Conservation (phyloP, 2,888 invertebrate species). For the Perizoma affinitatum region DNA sequence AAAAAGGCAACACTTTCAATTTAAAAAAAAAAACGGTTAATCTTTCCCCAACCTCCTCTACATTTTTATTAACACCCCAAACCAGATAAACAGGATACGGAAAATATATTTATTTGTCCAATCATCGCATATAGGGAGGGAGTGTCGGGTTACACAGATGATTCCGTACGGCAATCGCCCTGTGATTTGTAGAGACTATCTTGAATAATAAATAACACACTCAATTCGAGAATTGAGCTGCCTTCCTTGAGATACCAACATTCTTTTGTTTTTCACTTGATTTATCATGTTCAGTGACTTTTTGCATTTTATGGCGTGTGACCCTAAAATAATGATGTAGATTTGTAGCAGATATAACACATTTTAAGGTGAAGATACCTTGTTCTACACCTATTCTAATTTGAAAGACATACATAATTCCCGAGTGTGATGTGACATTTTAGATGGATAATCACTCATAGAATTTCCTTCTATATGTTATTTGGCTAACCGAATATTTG, state of each 20-base stretch:
- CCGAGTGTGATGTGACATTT: too few relatives aligned
- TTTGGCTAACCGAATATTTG: too few relatives aligned
- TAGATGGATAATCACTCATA: too few relatives aligned
- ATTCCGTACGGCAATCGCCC: constrained; percentile 63
- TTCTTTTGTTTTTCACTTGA: constrained; percentile 56
- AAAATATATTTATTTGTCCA: constrained; percentile 84
- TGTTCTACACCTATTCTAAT: too few relatives aligned
- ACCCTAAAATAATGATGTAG: constrained; percentile 6
- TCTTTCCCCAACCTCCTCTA: constrained; percentile 60
- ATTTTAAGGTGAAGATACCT: too few relatives aligned
- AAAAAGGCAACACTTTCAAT: not conserved
- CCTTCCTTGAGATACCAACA: constrained; percentile 61
- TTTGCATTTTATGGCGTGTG: constrained; percentile 53
- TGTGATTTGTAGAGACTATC: constrained; percentile 83
- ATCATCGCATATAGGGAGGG: constrained; percentile 82
- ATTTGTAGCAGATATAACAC: not conserved
- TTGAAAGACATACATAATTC: too few relatives aligned
- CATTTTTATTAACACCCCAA: constrained; percentile 84
- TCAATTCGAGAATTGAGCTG: constrained; percentile 77
- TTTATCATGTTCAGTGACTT: constrained; percentile 56
- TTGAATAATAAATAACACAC: constrained; percentile 79
- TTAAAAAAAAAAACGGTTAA: not conserved
- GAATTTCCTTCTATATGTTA: too few relatives aligned
- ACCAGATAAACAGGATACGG: constrained; percentile 82
- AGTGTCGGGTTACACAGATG: constrained; percentile 81